A percentile compares a stretch with the other conserved stretches of the same genome.
Conservation (phyloP, 2,888 invertebrate species). For the Leucozona laternaria region DNA sequence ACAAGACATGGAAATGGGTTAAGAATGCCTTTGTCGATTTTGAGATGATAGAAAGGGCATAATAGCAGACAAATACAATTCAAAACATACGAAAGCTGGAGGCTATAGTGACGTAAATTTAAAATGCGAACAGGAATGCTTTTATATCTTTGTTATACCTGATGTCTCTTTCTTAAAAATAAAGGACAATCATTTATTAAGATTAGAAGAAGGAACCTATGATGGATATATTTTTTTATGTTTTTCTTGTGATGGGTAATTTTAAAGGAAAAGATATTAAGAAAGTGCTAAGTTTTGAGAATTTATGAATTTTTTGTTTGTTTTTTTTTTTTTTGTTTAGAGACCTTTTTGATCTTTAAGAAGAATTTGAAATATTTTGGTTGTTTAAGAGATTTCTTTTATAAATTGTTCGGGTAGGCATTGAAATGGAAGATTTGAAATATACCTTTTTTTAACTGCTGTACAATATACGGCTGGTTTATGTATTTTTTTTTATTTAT, state of each 20-base stretch:
- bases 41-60: not conserved
- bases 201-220: constrained; percentile 17
- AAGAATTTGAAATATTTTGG: constrained; percentile 18
- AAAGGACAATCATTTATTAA: constrained; percentile 16
- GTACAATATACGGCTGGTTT: not conserved
- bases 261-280: constrained; percentile 5
- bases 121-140: not conserved
- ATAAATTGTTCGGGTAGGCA: constrained; percentile 1
- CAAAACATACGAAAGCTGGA: not conserved
- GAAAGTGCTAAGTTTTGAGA: constrained; percentile 15
- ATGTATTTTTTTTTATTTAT: not conserved
- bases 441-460: not conserved
- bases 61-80: not conserved
- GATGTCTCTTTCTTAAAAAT: not conserved
- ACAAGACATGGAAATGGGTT: not conserved
- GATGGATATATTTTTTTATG: constrained; percentile 14
- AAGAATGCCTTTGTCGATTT: not conserved
- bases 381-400: constrained; percentile 10
- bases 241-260: constrained; percentile 6
- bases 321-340: not conserved
- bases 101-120: not conserved
- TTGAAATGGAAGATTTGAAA: not conserved
- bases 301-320: not conserved
- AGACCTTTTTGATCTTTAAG: constrained; percentile 15
- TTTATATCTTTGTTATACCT: constrained; percentile 9